Evolutionary conservation across 2,113 vertebrate genomes (phyloP).

Genomic region (Cottus gobio): DNA sequence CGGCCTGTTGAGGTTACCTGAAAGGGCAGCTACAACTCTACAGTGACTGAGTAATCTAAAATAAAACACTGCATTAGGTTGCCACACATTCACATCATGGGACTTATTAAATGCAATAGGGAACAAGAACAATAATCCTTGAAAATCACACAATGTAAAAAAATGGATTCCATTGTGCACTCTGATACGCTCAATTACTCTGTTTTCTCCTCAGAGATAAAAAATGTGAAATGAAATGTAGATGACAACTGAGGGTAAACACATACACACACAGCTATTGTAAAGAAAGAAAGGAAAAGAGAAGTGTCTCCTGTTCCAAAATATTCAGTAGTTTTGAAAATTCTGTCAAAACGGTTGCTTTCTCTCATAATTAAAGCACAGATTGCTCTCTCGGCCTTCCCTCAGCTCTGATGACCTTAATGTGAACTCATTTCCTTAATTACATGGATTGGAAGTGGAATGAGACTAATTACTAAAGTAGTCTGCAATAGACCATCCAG

Average conservation of each 20-base stretch:
- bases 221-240: too few species aligned
- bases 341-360: conserved; percentile 5
- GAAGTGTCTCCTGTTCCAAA: not conserved
- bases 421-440: conserved; percentile 58
- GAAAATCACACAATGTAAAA: not conserved
- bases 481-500: conserved; percentile 36
- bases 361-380: conserved; percentile 37
- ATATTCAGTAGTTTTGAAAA: not conserved
- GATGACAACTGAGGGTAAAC: not conserved
- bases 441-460: conserved; percentile 35
- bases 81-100: not conserved
- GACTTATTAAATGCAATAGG: not conserved
- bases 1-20: not conserved
- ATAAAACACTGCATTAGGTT: not conserved
- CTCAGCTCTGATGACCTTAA: conserved; percentile 34
- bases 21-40: conserved; percentile 17
- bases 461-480: conserved; percentile 55
- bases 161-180: not conserved
- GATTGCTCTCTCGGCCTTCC: conserved; percentile 13
- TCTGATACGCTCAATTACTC: not conserved
- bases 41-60: not conserved
- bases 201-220: not conserved
- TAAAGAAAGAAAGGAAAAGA: not conserved
- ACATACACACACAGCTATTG: not conserved
- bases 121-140: not conserved